Conservation (phyloP, 2,888 invertebrate species). For the Torymus aiolomorphi region DNA sequence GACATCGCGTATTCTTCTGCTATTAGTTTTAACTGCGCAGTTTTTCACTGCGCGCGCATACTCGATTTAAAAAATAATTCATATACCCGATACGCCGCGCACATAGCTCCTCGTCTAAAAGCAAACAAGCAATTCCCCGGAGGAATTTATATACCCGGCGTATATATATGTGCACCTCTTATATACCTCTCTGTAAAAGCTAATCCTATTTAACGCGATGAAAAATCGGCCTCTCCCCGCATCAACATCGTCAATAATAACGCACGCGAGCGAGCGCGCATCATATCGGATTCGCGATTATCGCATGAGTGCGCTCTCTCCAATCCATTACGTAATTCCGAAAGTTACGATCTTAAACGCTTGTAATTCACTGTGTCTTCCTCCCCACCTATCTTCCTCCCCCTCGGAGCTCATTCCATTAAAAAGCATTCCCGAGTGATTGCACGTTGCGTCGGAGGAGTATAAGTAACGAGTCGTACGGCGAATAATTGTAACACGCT, state of each 20-base stretch:
- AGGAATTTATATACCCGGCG: constrained; percentile 4
- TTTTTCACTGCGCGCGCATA: too few relatives aligned
- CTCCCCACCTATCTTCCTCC: too few relatives aligned
- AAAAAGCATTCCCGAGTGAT: constrained; percentile 26
- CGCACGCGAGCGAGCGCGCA: neutral
- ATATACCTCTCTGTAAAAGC: too few relatives aligned
- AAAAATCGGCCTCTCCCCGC: neutral
- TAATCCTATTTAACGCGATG: neutral
- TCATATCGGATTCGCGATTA: constrained; percentile 9
- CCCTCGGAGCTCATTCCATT: too few relatives aligned
- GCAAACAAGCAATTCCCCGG: constrained; percentile 23
- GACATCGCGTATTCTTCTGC: too few relatives aligned
- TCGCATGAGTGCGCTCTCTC: neutral
- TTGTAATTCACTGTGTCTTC: constrained; percentile 36
- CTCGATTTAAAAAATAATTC: too few relatives aligned
- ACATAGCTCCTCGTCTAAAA: constrained; percentile 12
- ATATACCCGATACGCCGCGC: too few relatives aligned
- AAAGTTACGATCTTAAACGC: constrained; percentile 42
- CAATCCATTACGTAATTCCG: constrained; percentile 42
- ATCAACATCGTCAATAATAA: constrained; percentile 22
- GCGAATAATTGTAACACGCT: constrained; percentile 51
- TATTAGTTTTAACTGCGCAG: too few relatives aligned
- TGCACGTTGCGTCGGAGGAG: constrained; percentile 24
- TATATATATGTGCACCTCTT: neutral
- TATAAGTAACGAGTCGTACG: constrained; percentile 9